phyloP scores from a whole-genome alignment of 2,113 vertebrate species.

The Procavia capensis region DNA sequence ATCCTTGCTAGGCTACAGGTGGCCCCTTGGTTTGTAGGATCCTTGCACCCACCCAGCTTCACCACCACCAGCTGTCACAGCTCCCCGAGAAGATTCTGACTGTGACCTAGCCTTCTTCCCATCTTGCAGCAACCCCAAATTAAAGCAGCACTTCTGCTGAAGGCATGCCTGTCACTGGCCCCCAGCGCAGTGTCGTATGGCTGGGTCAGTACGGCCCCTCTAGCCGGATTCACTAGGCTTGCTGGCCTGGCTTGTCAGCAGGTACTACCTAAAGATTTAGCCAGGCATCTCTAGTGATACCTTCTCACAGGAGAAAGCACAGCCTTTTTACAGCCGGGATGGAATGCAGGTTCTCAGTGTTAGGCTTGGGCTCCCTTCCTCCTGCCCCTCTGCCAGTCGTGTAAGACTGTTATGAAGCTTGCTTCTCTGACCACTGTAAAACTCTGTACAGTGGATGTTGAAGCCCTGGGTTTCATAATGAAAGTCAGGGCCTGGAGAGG shows the following conservation, averaged over 20 bases:
- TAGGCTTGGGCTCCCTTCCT: not conserved
- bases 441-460: not conserved
- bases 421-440: not conserved
- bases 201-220: not conserved
- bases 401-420: not conserved
- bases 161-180: not conserved
- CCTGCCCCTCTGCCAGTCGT: not conserved
- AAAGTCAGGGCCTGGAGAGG: not conserved
- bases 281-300: not conserved
- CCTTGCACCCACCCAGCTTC: not conserved
- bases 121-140: not conserved
- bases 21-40: not conserved
- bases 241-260: not conserved
- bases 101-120: not conserved
- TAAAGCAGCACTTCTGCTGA: not conserved
- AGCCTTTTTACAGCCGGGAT: not conserved
- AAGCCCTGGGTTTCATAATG: not conserved
- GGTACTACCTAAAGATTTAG: not conserved
- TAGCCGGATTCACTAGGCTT: not conserved
- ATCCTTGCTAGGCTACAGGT: not conserved
- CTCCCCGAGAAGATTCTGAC: not conserved
- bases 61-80: not conserved
- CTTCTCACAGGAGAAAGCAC: not conserved
- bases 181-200: not conserved
- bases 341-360: not conserved